Base-by-base conservation (phyloP, 2,888 invertebrate genomes). In the Melolontha melolontha region DNA sequence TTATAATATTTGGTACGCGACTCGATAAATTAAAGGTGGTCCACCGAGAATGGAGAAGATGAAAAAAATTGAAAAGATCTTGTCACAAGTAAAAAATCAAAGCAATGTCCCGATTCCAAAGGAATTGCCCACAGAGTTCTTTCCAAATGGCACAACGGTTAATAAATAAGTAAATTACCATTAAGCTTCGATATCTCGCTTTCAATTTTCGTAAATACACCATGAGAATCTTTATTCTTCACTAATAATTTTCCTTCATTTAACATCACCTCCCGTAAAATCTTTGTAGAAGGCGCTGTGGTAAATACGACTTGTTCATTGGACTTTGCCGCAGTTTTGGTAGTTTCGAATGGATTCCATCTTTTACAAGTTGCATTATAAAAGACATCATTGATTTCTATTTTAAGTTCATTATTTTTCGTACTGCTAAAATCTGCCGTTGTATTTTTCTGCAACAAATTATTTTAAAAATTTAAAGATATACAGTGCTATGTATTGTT, bases 211-310 rank as follows among this genome's bases (percentile, higher is more conserved):
- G 73, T 75, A 10, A 75, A 69, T 22, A 72, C 67, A 1, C 42
- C 47, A 27, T 72, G 69, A 29, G 74, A 75, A 34, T 78, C 77
- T 63, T 67, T 78, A 5, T 76, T 80, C 57, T 75, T 73, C 11
- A 79, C 69, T 11, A 72, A 71, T 11, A 80, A 72, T 64, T 69
- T 71, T n/a, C 69, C 70, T 8, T 70, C 69, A 2, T 70, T 55
- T 34, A 72, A 52, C 22, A 70, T 71, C 2, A 76, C 57, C 12
- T 64, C 34, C 22, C 65, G 65, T 14, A 73, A 42, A 10, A 11
- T 17, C n/a, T 55, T 40, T 16, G 27, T 11, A 7, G 17, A 10
- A 7, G 64, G 66, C 7, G 44, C 34, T 17, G 27, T 22, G 7
- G 64, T 63, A 52, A 55, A 57, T 12, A 66, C 34, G 12, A 16